These are phyloP conservation scores for Heliothis virescens DNA, from an alignment of 1,140 invertebrate genomes.

Conservation along the genomic window DNA sequence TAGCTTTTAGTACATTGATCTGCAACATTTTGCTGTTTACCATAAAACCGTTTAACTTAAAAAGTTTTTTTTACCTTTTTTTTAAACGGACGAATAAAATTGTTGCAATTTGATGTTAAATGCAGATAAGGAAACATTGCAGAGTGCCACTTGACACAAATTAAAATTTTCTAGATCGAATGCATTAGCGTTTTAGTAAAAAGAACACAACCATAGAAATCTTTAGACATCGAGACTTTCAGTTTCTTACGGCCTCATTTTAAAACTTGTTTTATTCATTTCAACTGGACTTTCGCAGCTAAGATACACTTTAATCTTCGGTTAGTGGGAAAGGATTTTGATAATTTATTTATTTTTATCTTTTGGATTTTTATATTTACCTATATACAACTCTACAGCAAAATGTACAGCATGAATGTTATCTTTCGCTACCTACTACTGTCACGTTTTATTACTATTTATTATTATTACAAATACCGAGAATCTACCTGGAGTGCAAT, in stretches of 20 bases:
- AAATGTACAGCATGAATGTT: too few species aligned
- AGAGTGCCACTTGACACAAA: not conserved
- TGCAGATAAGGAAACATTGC: not conserved
- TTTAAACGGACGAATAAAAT: not conserved
- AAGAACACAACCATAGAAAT: not conserved
- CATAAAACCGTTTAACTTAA: too few species aligned
- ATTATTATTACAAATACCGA: too few species aligned
- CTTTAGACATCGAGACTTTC: conserved; percentile 2
- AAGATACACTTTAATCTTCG: not conserved
- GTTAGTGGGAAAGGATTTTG: not conserved
- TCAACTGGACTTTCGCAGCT: conserved; percentile 6
- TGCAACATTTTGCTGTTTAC: too few species aligned
- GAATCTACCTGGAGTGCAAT: too few species aligned
- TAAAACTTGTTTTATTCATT: conserved; percentile 23
- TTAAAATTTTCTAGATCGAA: not conserved
- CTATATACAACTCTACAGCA: too few species aligned
- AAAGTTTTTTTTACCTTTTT: too few species aligned
- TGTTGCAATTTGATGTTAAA: not conserved
- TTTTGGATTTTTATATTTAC: too few species aligned
- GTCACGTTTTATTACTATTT: too few species aligned
- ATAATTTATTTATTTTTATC: too few species aligned
- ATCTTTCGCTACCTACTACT: too few species aligned
- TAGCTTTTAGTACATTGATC: too few species aligned
- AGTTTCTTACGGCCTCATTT: not conserved
- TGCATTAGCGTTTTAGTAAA: not conserved